Percentiles rank a stretch among this genome's conserved stretches.
Conservation (phyloP, 2,888 invertebrate species). For the Cerastis rubricosa region DNA sequence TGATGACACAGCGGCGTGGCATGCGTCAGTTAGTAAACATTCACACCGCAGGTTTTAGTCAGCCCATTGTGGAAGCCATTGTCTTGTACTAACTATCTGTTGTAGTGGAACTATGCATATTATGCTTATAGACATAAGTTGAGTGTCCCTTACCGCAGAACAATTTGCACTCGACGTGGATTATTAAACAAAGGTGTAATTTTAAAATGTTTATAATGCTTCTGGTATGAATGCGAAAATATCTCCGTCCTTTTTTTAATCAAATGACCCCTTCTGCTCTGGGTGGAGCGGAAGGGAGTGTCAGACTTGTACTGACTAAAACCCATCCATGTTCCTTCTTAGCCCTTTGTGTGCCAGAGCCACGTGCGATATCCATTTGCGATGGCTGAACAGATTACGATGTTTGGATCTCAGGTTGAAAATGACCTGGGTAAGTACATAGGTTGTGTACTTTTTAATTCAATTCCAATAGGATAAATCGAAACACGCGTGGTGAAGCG, state of each 20-base stretch:
- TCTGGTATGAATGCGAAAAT: not conserved
- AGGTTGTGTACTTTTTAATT: not conserved
- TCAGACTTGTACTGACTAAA: too few relatives aligned
- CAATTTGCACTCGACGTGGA: not conserved
- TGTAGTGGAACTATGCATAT: conserved; percentile 28
- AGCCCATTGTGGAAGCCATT: conserved; percentile 49
- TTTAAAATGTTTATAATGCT: conserved; percentile 4
- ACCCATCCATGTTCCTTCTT: too few relatives aligned
- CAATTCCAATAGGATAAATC: not conserved
- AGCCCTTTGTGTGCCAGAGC: too few relatives aligned
- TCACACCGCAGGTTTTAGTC: conserved; percentile 43
- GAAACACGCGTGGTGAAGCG: not conserved
- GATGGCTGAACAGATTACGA: not conserved
- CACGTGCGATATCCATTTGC: not conserved
- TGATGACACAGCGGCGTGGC: conserved; percentile 49
- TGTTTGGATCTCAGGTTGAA: not conserved
- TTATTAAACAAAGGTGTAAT: conserved; percentile 15
- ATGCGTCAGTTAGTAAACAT: conserved; percentile 60
- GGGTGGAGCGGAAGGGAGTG: too few relatives aligned
- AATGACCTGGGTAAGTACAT: not conserved
- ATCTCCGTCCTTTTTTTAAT: too few relatives aligned
- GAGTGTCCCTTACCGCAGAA: conserved; percentile 1
- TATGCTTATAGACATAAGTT: not conserved
- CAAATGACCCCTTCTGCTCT: too few relatives aligned
- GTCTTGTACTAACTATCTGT: conserved; percentile 37